Evolutionary conservation across 2,797 vertebrate genomes (phyloP), one percentile per base, ranked within the genome.

Genomic region (Pseudomugil tenellus): DNA sequence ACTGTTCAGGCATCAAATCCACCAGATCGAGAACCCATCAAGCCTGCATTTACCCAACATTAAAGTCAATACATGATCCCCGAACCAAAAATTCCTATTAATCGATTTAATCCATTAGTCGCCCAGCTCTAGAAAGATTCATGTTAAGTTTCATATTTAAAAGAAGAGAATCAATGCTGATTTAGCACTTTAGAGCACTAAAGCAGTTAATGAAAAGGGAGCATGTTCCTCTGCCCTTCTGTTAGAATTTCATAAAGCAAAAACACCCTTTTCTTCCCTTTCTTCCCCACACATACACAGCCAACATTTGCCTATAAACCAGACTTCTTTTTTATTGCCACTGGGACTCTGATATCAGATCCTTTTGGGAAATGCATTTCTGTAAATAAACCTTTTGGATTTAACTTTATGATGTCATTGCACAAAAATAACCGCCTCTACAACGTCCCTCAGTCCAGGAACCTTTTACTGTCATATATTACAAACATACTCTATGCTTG

Each of bases 151-250:
- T n/a, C n/a, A n/a, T n/a, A n/a, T n/a, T n/a, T n/a, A n/a, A n/a
- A n/a, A n/a, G n/a, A n/a, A n/a, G n/a, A n/a, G n/a, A n/a, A n/a
- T n/a, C n/a, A n/a, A n/a, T n/a, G n/a, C n/a, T n/a, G n/a, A n/a
- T n/a, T n/a, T n/a, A n/a, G n/a, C n/a, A 31, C 6, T 3, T 70
- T 74, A 84, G 71, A 85, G 65, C 62, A 66, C 74, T 57, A 60
- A 86, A 86, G 60, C 54, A 3, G 55, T 81, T 91, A 90, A 90
- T 91, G 84, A 90, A 90, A 87, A 88, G 80, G 75, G 86, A 72
- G 83, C 76, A 70, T 77, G 77, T 85, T 83, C 71, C 68, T 70
- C 59, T 81, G 79, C 75, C 77, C 72, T 80, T 72, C 63, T 35
- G 14, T 85, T 84, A 80, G 67, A 84, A 85, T 84, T 84, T 89